A percentile compares a stretch with the other conserved stretches of the same genome.
These are phyloP conservation scores for Oophaga pumilio DNA, from an alignment of 2,113 vertebrate species.

Conservation along the genomic window DNA sequence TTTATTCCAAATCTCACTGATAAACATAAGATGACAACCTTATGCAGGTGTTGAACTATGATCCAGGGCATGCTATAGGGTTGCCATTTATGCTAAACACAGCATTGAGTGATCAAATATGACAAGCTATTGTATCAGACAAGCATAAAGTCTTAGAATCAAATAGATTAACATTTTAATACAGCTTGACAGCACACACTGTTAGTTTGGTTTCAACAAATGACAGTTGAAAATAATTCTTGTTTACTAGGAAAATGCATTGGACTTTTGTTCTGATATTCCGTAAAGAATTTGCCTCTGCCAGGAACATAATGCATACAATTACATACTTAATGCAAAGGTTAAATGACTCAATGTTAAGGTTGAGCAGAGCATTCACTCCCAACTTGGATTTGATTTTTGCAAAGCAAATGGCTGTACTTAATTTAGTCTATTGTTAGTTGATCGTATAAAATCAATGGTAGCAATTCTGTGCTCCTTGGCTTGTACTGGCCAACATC, in stretches of 20 bases:
- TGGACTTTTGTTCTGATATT: not conserved
- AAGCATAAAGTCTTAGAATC: slow-evolving; percentile 17
- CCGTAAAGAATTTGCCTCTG: not conserved
- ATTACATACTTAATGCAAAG: not conserved
- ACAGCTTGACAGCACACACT: slow-evolving; percentile 27
- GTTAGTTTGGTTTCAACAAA: not conserved
- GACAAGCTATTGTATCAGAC: slow-evolving; percentile 16
- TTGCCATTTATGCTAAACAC: slow-evolving; percentile 33
- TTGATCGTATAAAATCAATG: not conserved
- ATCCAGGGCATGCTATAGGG: not conserved
- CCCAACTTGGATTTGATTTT: not conserved
- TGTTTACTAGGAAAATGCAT: slow-evolving; percentile 13
- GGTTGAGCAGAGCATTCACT: not conserved
- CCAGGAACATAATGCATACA: not conserved
- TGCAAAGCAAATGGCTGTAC: not conserved
- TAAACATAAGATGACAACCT: slow-evolving; percentile 10
- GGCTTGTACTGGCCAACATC: not conserved
- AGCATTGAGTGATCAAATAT: slow-evolving; percentile 30
- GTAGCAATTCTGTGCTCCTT: not conserved
- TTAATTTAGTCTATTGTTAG: not conserved
- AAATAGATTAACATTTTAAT: slow-evolving; percentile 22
- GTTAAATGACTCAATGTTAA: not conserved
- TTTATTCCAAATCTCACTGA: not conserved
- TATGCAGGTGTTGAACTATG: slow-evolving; percentile 22
- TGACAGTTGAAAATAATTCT: not conserved